Percentiles rank a stretch among this genome's conserved stretches.
These are phyloP conservation scores for Cryptomyrus ogoouensis DNA, from an alignment of 2,113 vertebrate genomes.

Conservation along the genomic window DNA sequence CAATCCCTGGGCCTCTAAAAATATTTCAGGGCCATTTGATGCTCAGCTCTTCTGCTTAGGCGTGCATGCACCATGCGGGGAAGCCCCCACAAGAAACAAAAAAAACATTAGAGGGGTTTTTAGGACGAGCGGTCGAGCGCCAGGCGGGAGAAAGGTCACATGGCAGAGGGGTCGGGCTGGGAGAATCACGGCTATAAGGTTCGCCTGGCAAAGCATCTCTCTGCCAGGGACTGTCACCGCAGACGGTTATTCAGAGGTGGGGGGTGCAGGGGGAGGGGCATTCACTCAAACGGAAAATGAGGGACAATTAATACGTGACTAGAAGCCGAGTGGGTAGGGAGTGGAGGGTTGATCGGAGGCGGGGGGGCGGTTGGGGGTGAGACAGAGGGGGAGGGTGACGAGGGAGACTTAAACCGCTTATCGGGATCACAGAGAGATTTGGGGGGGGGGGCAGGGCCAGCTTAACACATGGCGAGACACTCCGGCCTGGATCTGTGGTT, in stretches of 20 bases:
- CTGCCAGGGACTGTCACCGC: slow-evolving; percentile 44
- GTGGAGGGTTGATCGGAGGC: neutral
- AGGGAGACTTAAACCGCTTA: slow-evolving; percentile 43
- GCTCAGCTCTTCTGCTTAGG: slow-evolving; percentile 32
- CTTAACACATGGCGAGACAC: slow-evolving; percentile 45
- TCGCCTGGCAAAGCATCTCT: slow-evolving; percentile 41
- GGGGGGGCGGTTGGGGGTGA: neutral
- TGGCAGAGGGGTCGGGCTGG: slow-evolving; percentile 13
- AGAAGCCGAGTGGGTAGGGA: slow-evolving; percentile 21
- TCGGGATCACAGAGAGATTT: slow-evolving; percentile 43
- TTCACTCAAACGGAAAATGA: slow-evolving; percentile 28
- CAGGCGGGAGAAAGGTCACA: neutral
- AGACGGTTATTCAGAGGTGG: slow-evolving; percentile 32
- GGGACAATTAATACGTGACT: slow-evolving; percentile 38
- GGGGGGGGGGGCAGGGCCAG: slow-evolving; percentile 28
- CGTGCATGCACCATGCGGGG: slow-evolving; percentile 26
- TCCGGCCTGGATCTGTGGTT: slow-evolving; percentile 32
- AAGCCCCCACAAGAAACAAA: slow-evolving; percentile 29
- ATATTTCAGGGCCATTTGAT: slow-evolving; percentile 51
- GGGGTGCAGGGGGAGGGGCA: neutral
- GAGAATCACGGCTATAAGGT: slow-evolving; percentile 31
- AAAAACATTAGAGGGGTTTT: slow-evolving; percentile 42
- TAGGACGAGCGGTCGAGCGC: slow-evolving; percentile 34
- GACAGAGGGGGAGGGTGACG: slow-evolving; percentile 6
- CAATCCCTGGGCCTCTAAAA: slow-evolving; percentile 53